Evolutionary conservation across 2,113 vertebrate species (phyloP).

Genomic region (Bos taurus): DNA sequence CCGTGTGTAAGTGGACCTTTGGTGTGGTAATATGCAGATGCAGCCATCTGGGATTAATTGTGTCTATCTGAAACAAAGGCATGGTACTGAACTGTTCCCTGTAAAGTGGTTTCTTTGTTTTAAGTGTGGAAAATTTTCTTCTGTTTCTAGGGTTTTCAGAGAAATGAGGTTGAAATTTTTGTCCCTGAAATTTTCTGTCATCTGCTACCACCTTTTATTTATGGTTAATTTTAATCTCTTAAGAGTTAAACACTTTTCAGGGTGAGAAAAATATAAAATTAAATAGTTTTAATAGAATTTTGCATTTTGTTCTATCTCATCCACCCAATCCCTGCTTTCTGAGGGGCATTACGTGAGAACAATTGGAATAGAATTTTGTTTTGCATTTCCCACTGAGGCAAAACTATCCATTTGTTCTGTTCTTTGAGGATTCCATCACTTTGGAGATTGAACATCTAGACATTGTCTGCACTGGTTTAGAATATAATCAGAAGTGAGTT

Average conservation of each 20-base stretch:
- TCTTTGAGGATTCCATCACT: not conserved
- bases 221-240: not conserved
- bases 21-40: not conserved
- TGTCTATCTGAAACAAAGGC: not conserved
- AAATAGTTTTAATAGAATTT: not conserved
- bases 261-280: not conserved
- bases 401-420: not conserved
- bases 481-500: not conserved
- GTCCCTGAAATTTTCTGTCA: not conserved
- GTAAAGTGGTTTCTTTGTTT: not conserved
- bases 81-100: not conserved
- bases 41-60: not conserved
- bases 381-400: constrained; percentile 2
- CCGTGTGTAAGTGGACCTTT: not conserved
- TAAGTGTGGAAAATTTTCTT: not conserved
- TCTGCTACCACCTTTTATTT: not conserved
- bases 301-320: not conserved
- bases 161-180: not conserved
- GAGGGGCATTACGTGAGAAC: not conserved
- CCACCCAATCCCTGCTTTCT: not conserved
- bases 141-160: not conserved
- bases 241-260: not conserved
- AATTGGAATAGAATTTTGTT: not conserved
- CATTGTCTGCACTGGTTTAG: not conserved
- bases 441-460: not conserved